These are phyloP conservation scores for Lepidochitona cinerea DNA, from an alignment of 2,888 invertebrate species.

Conservation along the genomic window DNA sequence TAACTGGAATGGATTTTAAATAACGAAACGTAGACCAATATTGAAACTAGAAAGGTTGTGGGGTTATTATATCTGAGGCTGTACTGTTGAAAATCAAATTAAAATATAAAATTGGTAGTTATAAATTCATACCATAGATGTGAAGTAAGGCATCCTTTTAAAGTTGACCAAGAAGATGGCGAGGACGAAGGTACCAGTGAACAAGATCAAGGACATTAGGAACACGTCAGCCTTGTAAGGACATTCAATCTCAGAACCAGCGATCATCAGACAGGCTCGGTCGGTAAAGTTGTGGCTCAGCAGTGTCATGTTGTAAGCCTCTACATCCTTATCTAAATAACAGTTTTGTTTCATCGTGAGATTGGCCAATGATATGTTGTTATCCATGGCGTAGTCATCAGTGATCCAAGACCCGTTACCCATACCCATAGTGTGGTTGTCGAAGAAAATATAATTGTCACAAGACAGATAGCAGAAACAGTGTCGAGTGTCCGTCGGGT, in stretches of 20 bases:
- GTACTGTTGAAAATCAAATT: too few relatives aligned
- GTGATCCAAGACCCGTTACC: neutral
- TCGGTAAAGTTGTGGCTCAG: neutral
- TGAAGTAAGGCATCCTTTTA: slow-evolving; percentile 90
- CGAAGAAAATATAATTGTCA: neutral
- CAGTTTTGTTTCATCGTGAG: neutral
- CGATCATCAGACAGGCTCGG: neutral
- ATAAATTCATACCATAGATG: neutral
- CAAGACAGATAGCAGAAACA: neutral
- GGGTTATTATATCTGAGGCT: too few relatives aligned
- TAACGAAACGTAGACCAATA: too few relatives aligned
- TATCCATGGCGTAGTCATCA: neutral
- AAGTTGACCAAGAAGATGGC: slow-evolving; percentile 93
- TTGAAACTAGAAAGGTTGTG: too few relatives aligned
- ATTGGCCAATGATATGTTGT: neutral
- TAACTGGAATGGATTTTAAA: too few relatives aligned
- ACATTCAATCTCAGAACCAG: neutral
- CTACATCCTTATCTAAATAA: neutral
- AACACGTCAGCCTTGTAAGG: neutral
- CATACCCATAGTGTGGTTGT: neutral
- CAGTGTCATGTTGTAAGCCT: neutral
- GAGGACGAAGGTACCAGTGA: slow-evolving; percentile 90
- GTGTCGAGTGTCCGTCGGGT: neutral
- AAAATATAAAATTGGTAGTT: too few relatives aligned
- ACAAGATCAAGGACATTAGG: slow-evolving; percentile 75